A percentile compares a stretch with the other conserved stretches of the same genome.
Conservation (phyloP, 2,113 vertebrate species). For the Hippocampus comes region DNA sequence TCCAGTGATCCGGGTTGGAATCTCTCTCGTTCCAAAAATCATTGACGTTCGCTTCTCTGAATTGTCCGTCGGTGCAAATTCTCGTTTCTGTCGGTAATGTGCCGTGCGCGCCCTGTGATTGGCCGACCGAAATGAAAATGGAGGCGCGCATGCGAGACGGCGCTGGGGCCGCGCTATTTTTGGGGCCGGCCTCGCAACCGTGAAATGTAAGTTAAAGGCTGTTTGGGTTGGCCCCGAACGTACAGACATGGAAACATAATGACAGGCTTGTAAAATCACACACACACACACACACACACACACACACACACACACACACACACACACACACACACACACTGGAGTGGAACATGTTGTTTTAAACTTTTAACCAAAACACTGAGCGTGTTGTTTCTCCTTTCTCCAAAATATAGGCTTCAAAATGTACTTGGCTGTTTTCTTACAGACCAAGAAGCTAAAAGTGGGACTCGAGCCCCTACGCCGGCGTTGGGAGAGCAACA, state of each 20-base stretch:
- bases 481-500: neutral
- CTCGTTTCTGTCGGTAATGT: neutral
- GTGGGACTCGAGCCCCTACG: neutral
- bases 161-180: neutral
- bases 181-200: neutral
- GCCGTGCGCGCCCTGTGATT: neutral
- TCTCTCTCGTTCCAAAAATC: too few relatives aligned
- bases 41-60: too few relatives aligned
- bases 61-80: too few relatives aligned
- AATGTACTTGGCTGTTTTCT: neutral
- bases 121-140: neutral
- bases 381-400: neutral
- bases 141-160: neutral
- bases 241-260: slow-evolving; percentile 3
- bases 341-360: slow-evolving; percentile 3
- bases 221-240: neutral
- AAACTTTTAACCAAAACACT: slow-evolving; percentile 2
- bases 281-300: slow-evolving; percentile 8
- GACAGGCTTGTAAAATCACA: slow-evolving; percentile 22
- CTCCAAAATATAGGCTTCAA: neutral
- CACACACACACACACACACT: slow-evolving; percentile 11
- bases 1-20: too few relatives aligned
- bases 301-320: neutral
- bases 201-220: slow-evolving; percentile 4
- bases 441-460: neutral